phyloP scores from a whole-genome alignment of 1,140 invertebrate species.

The Adoxophyes honmai region DNA sequence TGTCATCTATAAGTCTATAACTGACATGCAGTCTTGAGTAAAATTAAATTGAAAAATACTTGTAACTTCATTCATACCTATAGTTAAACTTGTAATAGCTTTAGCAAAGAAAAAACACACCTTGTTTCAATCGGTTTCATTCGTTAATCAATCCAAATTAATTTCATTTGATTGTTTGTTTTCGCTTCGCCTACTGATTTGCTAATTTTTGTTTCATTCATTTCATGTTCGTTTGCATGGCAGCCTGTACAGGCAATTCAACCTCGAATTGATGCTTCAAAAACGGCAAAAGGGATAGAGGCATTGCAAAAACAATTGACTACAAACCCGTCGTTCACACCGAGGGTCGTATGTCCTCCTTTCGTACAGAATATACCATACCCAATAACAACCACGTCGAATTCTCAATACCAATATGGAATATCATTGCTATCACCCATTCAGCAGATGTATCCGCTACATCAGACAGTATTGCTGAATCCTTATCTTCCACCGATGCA shows the following conservation, averaged over 20 bases:
- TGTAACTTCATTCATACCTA: too few relatives aligned
- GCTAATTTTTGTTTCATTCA: constrained; percentile 46
- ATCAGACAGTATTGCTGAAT: constrained; percentile 64
- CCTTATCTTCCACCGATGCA: constrained; percentile 63
- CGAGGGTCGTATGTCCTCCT: constrained; percentile 67
- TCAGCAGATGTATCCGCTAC: constrained; percentile 65
- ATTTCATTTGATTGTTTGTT: constrained; percentile 3
- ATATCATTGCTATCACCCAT: constrained; percentile 61
- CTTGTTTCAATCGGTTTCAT: neutral
- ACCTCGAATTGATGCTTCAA: constrained; percentile 66
- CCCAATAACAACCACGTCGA: constrained; percentile 32
- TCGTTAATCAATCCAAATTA: constrained; percentile 20
- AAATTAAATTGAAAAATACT: too few relatives aligned
- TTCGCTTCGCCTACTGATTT: constrained; percentile 46
- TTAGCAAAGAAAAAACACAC: too few relatives aligned
- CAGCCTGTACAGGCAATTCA: constrained; percentile 73
- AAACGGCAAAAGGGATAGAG: constrained; percentile 59
- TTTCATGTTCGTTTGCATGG: constrained; percentile 66
- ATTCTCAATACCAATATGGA: constrained; percentile 45
- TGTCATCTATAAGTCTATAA: too few relatives aligned
- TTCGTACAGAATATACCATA: constrained; percentile 59
- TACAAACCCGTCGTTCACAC: constrained; percentile 70
- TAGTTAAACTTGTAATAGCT: too few relatives aligned
- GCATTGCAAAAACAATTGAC: constrained; percentile 69
- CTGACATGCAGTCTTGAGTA: too few relatives aligned